Evolutionary conservation across 2,113 vertebrate species (phyloP), one percentile per base, ranked within the genome.

Genomic region (Rhizomys pruinosus): DNA sequence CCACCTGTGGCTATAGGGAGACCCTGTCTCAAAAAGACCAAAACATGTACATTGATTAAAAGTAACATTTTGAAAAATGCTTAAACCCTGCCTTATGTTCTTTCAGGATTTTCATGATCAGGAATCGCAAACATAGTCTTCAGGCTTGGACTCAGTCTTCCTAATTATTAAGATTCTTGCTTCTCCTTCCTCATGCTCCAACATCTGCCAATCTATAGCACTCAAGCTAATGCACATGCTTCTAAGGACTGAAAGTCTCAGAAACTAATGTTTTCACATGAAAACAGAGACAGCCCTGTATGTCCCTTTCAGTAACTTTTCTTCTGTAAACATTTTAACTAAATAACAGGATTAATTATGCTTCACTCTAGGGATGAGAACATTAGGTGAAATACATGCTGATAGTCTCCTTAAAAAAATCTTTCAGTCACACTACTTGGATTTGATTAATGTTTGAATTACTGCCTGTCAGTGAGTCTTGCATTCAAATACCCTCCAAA

Each of bases 201-300:
- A 17, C 63, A 91, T 81, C 25, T 91, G 29, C 34, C 86, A 39
- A 15, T 42, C 16, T 10, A 1, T 55, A 78, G n/a, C 27, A 57
- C 7, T 84, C 34, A 52, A 34, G 1, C 27, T 3, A 44, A 11
- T 1, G 0, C 61, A 0, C 15, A 5, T 16, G 79, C 5, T 72
- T 44, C 57, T 7, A 25, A 55, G 39, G 34, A 10, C 25, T 72
- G 64, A 39, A 13, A 42, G 11, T 55, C 73, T 42, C 44, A 68
- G n/a, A 78, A 16, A 13, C 66, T 52, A 4, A 42, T 13, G 13
- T 52, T 12, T n/a, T 23, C 23, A 47, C 1, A 16, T 15, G 47
- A 61, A 89, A 59, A 66, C 32, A 15, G 3, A 52, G 23, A 32
- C n/a, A 80, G n/a, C 44, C 61, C n/a, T n/a, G n/a, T n/a, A n/a